These are phyloP conservation scores for Amniataba percoides DNA, from an alignment of 2,797 vertebrate genomes.

Conservation along the genomic window DNA sequence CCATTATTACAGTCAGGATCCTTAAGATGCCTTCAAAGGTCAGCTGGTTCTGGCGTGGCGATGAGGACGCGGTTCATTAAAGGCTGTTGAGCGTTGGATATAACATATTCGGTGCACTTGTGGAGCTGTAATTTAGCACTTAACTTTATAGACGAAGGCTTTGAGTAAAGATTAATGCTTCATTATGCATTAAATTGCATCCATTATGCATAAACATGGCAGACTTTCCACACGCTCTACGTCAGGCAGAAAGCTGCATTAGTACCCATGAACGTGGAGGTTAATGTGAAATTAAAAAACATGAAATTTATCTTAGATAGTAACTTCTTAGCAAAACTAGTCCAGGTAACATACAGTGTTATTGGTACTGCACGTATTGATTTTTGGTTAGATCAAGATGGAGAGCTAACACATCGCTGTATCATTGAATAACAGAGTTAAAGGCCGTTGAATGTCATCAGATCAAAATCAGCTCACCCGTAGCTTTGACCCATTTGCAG, in stretches of 20 bases:
- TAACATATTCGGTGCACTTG: slow-evolving; percentile 11
- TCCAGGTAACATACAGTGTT: not conserved
- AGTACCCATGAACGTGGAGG: slow-evolving; percentile 1
- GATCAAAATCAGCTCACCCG: slow-evolving; percentile 23
- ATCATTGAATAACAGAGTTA: not conserved
- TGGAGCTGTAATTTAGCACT: slow-evolving; percentile 4
- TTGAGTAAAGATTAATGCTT: slow-evolving; percentile 26
- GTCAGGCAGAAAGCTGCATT: slow-evolving; percentile 6
- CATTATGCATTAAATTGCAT: slow-evolving; percentile 31
- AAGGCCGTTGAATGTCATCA: slow-evolving; percentile 5
- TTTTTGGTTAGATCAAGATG: not conserved
- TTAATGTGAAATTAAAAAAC: slow-evolving; percentile 10
- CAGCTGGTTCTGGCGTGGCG: slow-evolving; percentile 8
- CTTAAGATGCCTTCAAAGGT: slow-evolving; percentile 41
- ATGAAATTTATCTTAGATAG: slow-evolving; percentile 6
- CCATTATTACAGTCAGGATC: slow-evolving; percentile 19
- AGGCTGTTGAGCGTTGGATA: slow-evolving; percentile 12
- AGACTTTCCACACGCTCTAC: not conserved
- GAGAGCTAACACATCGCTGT: not conserved
- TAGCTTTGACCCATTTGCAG: slow-evolving; percentile 33
- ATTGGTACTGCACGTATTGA: not conserved
- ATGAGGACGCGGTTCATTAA: slow-evolving; percentile 33
- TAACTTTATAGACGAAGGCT: slow-evolving; percentile 14
- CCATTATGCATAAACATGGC: slow-evolving; percentile 13
- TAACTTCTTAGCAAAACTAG: not conserved